phyloP scores from a whole-genome alignment of 2,797 vertebrate genomes.

The Toxotes lorentzi region DNA sequence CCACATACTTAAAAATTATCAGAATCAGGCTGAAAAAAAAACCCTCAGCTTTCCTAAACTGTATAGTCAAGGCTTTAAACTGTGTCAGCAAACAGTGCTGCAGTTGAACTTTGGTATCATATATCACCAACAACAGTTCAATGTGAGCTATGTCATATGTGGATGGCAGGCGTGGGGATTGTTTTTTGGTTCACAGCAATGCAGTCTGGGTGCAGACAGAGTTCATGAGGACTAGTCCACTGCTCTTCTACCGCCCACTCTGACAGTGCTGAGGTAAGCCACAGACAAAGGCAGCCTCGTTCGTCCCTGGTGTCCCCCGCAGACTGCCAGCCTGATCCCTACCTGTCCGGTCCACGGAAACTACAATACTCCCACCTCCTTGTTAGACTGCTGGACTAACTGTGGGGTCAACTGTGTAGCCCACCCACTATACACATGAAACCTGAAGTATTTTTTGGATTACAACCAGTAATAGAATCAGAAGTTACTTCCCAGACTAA shows the following conservation, averaged over 20 bases:
- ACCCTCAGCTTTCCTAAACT: not conserved
- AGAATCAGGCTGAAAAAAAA: not conserved
- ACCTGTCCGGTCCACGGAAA: slow-evolving; percentile 27
- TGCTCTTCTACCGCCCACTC: slow-evolving; percentile 35
- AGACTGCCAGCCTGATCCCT: slow-evolving; percentile 39
- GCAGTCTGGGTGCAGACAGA: slow-evolving; percentile 18
- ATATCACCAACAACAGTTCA: slow-evolving; percentile 9
- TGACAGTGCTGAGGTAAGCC: slow-evolving; percentile 41
- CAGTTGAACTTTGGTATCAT: slow-evolving; percentile 34
- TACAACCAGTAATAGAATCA: not conserved
- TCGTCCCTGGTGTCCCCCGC: slow-evolving; percentile 42
- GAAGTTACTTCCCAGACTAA: not conserved
- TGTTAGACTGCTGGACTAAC: slow-evolving; percentile 6
- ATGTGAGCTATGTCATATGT: slow-evolving; percentile 14
- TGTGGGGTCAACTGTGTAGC: slow-evolving; percentile 35
- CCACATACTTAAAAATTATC: not conserved
- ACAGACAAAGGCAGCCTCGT: slow-evolving; percentile 1
- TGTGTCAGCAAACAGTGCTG: slow-evolving; percentile 14
- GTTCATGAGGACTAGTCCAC: slow-evolving; percentile 29
- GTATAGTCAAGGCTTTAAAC: not conserved
- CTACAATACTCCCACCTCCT: not conserved
- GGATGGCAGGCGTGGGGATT: not conserved
- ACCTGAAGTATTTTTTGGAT: slow-evolving; percentile 12
- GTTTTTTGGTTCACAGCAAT: slow-evolving; percentile 35
- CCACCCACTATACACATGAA: slow-evolving; percentile 52